A percentile compares a stretch with the other conserved stretches of the same genome.
Conservation (phyloP, 2,888 invertebrate species). For the Nephrotoma appendiculata region DNA sequence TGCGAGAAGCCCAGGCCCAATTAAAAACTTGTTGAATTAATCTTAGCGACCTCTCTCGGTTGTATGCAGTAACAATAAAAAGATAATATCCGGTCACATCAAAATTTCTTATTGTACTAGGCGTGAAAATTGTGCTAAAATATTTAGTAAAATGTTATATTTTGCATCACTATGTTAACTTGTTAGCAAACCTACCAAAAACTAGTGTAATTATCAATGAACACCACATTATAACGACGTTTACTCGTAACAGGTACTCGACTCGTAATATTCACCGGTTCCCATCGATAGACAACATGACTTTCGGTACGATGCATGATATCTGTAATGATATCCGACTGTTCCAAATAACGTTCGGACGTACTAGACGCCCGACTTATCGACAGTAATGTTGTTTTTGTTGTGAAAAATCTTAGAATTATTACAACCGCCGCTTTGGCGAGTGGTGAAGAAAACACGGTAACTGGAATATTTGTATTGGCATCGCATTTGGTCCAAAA, state of each 20-base stretch:
- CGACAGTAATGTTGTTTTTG: neutral
- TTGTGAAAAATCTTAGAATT: neutral
- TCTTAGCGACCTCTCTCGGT: neutral
- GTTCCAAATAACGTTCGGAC: neutral
- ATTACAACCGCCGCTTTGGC: neutral
- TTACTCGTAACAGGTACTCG: neutral
- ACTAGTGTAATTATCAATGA: neutral
- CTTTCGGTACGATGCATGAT: neutral
- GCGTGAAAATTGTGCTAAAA: neutral
- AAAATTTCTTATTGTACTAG: neutral
- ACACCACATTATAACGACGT: neutral
- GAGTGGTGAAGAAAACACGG: neutral
- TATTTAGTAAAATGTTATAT: neutral
- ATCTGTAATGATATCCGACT: neutral
- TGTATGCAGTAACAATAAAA: neutral
- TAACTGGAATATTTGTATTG: neutral
- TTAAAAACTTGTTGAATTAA: slow-evolving; percentile 5
- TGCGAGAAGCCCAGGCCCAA: slow-evolving; percentile 7
- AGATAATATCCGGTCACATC: neutral
- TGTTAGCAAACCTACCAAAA: neutral
- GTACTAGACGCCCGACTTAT: neutral
- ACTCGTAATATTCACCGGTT: neutral
- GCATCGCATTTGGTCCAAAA: neutral
- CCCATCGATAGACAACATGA: neutral
- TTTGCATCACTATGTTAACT: neutral